Evolutionary conservation across 2,888 invertebrate species (phyloP).

Genomic region (Oxycera nigricornis): DNA sequence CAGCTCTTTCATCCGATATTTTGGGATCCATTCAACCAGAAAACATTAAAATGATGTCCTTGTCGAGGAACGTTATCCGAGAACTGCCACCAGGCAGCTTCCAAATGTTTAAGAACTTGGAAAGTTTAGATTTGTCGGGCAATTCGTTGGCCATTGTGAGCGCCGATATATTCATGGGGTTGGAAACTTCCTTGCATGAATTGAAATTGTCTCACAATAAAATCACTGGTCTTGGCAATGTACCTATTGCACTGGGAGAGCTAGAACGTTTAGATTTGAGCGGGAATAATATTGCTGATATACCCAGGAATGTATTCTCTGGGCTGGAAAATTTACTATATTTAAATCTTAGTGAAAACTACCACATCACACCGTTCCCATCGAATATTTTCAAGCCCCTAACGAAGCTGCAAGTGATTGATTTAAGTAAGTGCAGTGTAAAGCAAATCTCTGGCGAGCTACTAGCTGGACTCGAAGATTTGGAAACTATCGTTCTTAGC

Average conservation of each 20-base stretch:
- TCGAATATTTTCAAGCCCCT: slow-evolving; percentile 75
- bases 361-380: slow-evolving; percentile 70
- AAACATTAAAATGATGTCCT: slow-evolving; percentile 73
- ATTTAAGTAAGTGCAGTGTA: slow-evolving; percentile 77
- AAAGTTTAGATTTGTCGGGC: slow-evolving; percentile 77
- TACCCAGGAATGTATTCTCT: slow-evolving; percentile 73
- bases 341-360: slow-evolving; percentile 79
- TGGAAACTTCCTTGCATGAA: slow-evolving; percentile 75
- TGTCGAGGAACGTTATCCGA: slow-evolving; percentile 85
- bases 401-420: slow-evolving; percentile 71
- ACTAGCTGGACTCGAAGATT: slow-evolving; percentile 70
- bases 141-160: slow-evolving; percentile 77
- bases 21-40: slow-evolving; percentile 74
- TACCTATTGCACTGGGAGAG: slow-evolving; percentile 69
- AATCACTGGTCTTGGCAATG: slow-evolving; percentile 71
- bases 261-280: slow-evolving; percentile 78
- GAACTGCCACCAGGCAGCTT: slow-evolving; percentile 84
- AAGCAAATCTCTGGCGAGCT: slow-evolving; percentile 77
- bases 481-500: slow-evolving; percentile 73
- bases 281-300: slow-evolving; percentile 77
- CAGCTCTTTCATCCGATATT: slow-evolving; percentile 81
- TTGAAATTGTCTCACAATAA: slow-evolving; percentile 78
- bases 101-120: slow-evolving; percentile 75
- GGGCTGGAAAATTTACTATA: slow-evolving; percentile 72
- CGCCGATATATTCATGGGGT: slow-evolving; percentile 76